These are phyloP conservation scores for Oscheius sp. DNA, from an alignment of 2,888 invertebrate species.

Conservation along the genomic window DNA sequence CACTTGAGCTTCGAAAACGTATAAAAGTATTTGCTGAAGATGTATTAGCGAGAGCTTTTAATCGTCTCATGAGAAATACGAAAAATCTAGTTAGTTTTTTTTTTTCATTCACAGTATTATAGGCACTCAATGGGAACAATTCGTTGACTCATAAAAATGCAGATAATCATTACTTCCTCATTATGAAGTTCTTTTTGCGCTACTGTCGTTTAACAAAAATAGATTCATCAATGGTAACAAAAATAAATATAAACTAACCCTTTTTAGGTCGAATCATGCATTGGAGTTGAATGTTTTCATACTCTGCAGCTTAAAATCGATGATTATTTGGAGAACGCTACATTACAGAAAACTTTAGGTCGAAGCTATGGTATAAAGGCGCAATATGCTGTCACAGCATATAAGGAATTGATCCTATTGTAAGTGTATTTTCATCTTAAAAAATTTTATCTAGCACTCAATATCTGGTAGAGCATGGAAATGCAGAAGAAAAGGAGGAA, in stretches of 20 bases:
- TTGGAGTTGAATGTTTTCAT: conserved; percentile 89
- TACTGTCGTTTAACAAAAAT: conserved; percentile 47
- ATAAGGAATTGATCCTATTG: conserved; percentile 85
- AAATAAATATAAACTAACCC: neutral
- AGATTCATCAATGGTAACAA: conserved; percentile 34
- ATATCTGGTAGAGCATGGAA: conserved; percentile 32
- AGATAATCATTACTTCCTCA: conserved; percentile 56
- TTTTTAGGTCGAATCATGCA: conserved; percentile 74
- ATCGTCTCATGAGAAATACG: conserved; percentile 87
- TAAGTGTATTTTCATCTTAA: conserved; percentile 71
- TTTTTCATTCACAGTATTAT: neutral
- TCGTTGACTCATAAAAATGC: conserved; percentile 39
- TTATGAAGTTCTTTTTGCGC: conserved; percentile 51
- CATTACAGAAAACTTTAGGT: conserved; percentile 75
- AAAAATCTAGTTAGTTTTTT: conserved; percentile 79
- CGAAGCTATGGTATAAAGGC: conserved; percentile 72
- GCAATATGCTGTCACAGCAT: conserved; percentile 83
- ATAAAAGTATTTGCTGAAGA: conserved; percentile 92
- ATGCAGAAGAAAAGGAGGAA: conserved; percentile 36
- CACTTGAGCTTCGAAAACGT: conserved; percentile 86
- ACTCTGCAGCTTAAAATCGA: conserved; percentile 89
- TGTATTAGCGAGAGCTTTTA: conserved; percentile 90
- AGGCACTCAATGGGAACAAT: conserved; percentile 33
- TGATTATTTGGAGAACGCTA: conserved; percentile 48
- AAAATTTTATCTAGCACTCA: conserved; percentile 33